Evolutionary conservation across 2,888 invertebrate genomes (phyloP).

Genomic region (Pachydiplax longipennis): DNA sequence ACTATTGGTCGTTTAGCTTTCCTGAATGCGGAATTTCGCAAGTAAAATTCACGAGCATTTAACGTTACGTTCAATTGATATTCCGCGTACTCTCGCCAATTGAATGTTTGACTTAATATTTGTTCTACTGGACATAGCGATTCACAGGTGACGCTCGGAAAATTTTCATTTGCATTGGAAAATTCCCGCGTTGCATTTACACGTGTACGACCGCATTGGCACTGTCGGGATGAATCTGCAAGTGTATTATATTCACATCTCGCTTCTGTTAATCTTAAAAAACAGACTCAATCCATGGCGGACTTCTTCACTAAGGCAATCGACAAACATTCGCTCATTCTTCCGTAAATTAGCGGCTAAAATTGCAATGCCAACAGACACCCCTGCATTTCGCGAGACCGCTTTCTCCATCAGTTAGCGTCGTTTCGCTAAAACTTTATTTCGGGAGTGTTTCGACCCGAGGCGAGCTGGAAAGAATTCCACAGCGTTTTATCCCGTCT

Average conservation of each 20-base stretch:
- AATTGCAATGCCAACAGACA: background rate
- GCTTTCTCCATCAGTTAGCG: background rate
- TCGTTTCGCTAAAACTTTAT: constrained; percentile 1
- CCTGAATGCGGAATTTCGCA: too few relatives aligned
- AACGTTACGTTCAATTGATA: too few relatives aligned
- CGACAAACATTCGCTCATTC: background rate
- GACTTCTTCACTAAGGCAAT: background rate
- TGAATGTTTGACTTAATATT: too few relatives aligned
- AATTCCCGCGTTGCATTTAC: background rate
- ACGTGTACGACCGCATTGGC: background rate
- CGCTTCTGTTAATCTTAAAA: background rate
- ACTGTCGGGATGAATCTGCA: too few relatives aligned
- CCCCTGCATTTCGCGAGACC: background rate
- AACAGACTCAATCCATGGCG: background rate
- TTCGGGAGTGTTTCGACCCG: background rate
- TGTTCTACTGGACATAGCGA: background rate
- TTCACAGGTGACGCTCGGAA: background rate
- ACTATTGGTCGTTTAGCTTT: too few relatives aligned
- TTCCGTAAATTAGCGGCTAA: background rate
- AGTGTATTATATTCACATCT: too few relatives aligned
- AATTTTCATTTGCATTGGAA: background rate
- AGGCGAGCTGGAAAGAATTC: background rate
- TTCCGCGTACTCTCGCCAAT: too few relatives aligned
- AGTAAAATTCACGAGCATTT: too few relatives aligned
- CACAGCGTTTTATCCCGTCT: background rate